These are phyloP conservation scores for Drosophila pandora DNA, from an alignment of 1,140 invertebrate genomes.

Conservation along the genomic window DNA sequence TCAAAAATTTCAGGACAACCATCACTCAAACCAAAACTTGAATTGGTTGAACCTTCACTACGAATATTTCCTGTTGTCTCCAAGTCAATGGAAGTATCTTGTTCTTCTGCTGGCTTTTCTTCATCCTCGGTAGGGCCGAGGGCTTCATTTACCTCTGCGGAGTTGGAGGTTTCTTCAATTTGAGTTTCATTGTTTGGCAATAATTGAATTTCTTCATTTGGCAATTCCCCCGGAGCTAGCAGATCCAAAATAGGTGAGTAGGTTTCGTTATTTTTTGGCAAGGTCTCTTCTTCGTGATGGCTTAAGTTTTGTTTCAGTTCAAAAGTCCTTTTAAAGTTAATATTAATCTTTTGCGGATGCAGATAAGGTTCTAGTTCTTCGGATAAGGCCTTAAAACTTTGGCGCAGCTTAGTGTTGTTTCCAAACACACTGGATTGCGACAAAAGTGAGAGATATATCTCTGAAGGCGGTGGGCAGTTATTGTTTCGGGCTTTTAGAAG, in stretches of 20 bases:
- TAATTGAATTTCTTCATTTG: not conserved
- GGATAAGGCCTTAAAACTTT: not conserved
- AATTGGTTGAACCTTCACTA: not conserved
- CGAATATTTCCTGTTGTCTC: no score
- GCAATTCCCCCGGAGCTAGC: not conserved
- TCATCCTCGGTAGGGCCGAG: not conserved
- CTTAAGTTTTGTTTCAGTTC: not conserved
- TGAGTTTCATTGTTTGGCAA: not conserved
- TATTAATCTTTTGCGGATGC: conserved; percentile 42
- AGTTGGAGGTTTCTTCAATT: not conserved
- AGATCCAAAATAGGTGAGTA: not conserved
- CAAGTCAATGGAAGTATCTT: no score
- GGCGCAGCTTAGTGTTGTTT: conserved; percentile 21
- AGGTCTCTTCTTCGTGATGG: not conserved
- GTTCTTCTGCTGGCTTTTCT: not conserved
- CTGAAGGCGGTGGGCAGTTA: conserved; percentile 9
- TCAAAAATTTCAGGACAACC: not conserved
- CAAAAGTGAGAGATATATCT: conserved; percentile 44
- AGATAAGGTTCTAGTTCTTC: conserved; percentile 23
- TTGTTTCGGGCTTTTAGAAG: conserved; percentile 34
- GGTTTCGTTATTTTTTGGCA: not conserved
- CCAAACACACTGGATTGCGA: conserved; percentile 15
- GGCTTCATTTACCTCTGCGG: not conserved
- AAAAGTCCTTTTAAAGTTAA: conserved; percentile 15
- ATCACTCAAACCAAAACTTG: not conserved